Conservation (phyloP, 2,888 invertebrate species). For the Linnaemya vulpina region DNA sequence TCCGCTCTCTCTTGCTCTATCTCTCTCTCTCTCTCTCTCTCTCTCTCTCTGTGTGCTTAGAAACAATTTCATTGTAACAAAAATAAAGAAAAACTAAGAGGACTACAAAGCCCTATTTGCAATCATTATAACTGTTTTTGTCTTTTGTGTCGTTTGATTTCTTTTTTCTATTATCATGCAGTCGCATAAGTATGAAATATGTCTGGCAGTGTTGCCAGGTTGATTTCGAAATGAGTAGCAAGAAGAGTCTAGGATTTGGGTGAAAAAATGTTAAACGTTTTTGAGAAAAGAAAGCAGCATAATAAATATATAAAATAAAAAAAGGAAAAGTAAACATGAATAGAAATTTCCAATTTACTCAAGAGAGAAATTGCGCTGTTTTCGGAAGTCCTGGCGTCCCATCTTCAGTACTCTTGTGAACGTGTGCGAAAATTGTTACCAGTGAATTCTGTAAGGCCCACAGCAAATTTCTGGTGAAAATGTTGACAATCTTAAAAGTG, state of each 20-base stretch:
- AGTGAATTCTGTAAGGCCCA: too few species aligned
- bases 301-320: too few species aligned
- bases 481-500: not conserved
- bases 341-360: too few species aligned
- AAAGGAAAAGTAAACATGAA: too few species aligned
- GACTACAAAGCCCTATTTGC: constrained; percentile 55
- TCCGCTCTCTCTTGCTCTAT: not conserved
- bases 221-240: not conserved
- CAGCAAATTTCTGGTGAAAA: too few species aligned
- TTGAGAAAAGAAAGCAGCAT: too few species aligned
- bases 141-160: constrained; percentile 13
- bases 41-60: not conserved
- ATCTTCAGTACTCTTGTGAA: too few species aligned
- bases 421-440: too few species aligned
- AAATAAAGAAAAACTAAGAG: constrained; percentile 21
- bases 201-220: constrained; percentile 48
- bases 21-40: not conserved
- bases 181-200: constrained; percentile 1
- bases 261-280: too few species aligned
- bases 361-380: too few species aligned
- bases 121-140: constrained; percentile 52
- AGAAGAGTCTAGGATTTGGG: not conserved
- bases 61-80: constrained; percentile 26
- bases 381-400: too few species aligned
- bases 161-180: too few species aligned